Percentiles rank a stretch among this genome's conserved stretches.
phyloP scores from a whole-genome alignment of 1,140 invertebrate species.

The Campoletis sonorensis region DNA sequence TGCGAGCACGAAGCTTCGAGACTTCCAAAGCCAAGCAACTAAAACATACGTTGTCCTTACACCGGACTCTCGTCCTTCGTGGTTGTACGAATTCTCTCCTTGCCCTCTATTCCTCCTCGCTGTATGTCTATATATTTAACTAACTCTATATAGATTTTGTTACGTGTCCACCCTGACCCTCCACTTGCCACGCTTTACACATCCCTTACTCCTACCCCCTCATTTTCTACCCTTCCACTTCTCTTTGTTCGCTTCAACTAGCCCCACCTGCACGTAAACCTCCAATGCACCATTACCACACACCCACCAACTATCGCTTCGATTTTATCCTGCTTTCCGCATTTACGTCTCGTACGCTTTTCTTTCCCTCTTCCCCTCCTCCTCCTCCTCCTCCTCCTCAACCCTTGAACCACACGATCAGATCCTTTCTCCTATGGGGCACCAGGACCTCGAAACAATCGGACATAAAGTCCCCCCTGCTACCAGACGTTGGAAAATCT shows the following conservation, averaged over 20 bases:
- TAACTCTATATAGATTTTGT: background rate
- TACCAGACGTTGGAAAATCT: slow-evolving; percentile 33
- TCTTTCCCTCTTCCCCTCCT: background rate
- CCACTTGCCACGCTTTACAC: slow-evolving; percentile 24
- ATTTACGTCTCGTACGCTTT: slow-evolving; percentile 30
- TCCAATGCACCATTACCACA: slow-evolving; percentile 17
- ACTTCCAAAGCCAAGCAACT: background rate
- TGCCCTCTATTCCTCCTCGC: background rate
- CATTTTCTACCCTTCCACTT: slow-evolving; percentile 3
- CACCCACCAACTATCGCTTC: slow-evolving; percentile 34
- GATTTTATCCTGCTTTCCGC: slow-evolving; percentile 37
- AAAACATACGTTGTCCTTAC: background rate
- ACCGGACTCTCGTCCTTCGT: slow-evolving; percentile 37
- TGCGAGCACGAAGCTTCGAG: background rate
- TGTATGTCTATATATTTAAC: background rate
- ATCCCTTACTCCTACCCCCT: background rate
- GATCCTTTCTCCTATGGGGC: background rate
- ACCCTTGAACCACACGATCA: background rate
- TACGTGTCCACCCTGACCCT: background rate
- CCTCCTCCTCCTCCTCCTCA: background rate
- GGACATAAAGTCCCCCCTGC: slow-evolving; percentile 33
- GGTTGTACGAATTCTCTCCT: slow-evolving; percentile 22
- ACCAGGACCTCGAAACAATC: slow-evolving; percentile 37
- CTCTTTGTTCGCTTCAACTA: slow-evolving; percentile 29
- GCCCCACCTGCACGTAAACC: slow-evolving; percentile 33